Base-by-base conservation (phyloP, 2,888 invertebrate genomes). In the Acrobeloides nanus region DNA sequence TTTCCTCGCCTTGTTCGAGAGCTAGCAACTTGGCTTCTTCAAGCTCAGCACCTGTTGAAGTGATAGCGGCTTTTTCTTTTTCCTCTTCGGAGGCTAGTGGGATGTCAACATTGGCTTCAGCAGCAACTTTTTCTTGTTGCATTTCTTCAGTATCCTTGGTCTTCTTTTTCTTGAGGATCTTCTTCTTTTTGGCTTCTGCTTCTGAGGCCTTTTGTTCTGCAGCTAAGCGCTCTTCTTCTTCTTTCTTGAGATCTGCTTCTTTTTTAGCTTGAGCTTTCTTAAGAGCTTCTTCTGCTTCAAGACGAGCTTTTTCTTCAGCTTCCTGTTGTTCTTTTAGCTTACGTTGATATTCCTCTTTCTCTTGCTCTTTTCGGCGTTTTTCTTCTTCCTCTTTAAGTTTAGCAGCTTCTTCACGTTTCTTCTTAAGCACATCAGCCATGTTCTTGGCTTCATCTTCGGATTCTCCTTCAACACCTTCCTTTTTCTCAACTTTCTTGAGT, bases 401-500 rank as follows among this genome's bases (percentile, higher is more conserved):
- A n/a, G n/a, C 6, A 24, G 23, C 1, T 26, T 41, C 31, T 8
- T 51, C 51, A 8, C 17, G 8, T 31, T 26, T 32, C 26, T 58
- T 17, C 25, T 38, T 34, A 4, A 26, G 34, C 4, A 21, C 59
- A 15, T 52, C 59, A 23, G 32, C 41, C 15, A 40, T 42, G 7
- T 18, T 20, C 25, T 48, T 43, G 6, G 24, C 18, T 27, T 39
- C 23, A 1, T 35, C 51, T 59, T 56, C 43, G 7, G 27, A 38
- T n/a, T 57, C 57, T 56, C 39, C 23, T 55, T 59, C 18, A 34
- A 35, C n/a, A 42, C 35, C 12, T 25, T 46, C n/a, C 35, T 63
- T 55, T n/a, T 53, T 41, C n/a, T 32, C 7, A n/a, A 21, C 37
- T 10, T 35, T 20, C n/a, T 56, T 58, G 15, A 24, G 12, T 48